Base-by-base conservation (phyloP, 2,113 vertebrate species). In the Psilopsiagon aymara region DNA sequence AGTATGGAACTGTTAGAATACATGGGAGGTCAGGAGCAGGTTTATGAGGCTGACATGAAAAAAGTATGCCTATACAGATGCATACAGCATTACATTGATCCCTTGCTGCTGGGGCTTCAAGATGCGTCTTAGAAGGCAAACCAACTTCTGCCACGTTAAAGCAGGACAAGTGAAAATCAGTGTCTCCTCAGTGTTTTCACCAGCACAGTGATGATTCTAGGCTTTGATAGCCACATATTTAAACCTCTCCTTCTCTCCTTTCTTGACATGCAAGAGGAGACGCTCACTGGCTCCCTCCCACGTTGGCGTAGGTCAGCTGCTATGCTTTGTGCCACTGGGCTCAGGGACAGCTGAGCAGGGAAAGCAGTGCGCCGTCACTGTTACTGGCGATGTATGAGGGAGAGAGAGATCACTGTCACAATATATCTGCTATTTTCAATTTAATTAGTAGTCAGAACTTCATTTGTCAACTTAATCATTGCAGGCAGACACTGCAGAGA, bases 391-490 rank as follows among this genome's bases (percentile, higher is more conserved):
- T 95, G 33, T 88, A 86, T 64, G 95, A 83, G 74, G 9, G 35
- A 63, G 74, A 90, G 75, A 83, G 95, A 97, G 86, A 90, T 93
- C 88, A 82, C 88, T 96, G 93, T 94, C 82, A 89, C 49, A 29
- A 60, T 46, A 33, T 96, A 90, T 73, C 86, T 94, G 84, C 91
- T 96, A 77, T 95, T 97, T 94, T 97, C 93, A 95, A 71, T 96
- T 90, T 94, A 96, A 96, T 96, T 97, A 97, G 82, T 93, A 95
- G 88, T 92, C 95, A 94, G 88, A 92, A 96, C 92, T 97, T 96
- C 88, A 97, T 97, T 94, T 96, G 92, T 97, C 94, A 94, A 92
- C 92, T 97, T 97, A 97, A 96, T 97, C 93, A 91, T 93, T 94
- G 78, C 69, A 92, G 91, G 84, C 93, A 96, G 96, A 94, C 89